These are phyloP conservation scores for Phocoena sinus DNA, from an alignment of 2,113 vertebrate genomes.

Conservation along the genomic window DNA sequence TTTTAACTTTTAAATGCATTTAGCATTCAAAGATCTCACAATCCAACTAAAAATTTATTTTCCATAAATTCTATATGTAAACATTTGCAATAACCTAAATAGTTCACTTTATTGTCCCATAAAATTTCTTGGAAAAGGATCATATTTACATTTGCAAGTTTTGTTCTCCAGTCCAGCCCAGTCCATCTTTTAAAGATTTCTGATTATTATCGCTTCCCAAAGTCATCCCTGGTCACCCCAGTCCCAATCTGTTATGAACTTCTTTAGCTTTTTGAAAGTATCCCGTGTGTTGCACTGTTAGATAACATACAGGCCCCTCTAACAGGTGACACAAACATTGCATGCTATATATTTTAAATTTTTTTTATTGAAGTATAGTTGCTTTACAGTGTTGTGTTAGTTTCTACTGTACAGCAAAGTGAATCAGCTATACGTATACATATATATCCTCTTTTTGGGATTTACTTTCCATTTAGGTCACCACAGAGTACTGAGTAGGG, in stretches of 20 bases:
- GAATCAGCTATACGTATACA: too few species aligned
- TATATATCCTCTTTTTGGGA: too few species aligned
- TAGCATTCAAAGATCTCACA: background rate
- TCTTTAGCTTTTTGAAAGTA: background rate
- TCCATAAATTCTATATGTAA: background rate
- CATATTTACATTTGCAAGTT: background rate
- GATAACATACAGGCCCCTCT: background rate
- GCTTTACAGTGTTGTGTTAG: too few species aligned
- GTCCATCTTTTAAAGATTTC: background rate
- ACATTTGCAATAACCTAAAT: background rate
- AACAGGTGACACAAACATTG: background rate
- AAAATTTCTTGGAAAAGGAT: background rate
- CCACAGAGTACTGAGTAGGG: too few species aligned
- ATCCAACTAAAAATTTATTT: background rate
- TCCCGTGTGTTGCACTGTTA: background rate
- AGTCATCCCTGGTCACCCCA: background rate
- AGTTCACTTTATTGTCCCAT: background rate
- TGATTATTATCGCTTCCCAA: background rate
- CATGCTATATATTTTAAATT: background rate
- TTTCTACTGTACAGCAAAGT: too few species aligned
- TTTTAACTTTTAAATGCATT: conserved; percentile 9
- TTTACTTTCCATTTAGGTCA: too few species aligned
- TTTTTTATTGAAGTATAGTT: background rate
- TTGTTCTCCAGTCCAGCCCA: background rate
- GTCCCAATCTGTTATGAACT: background rate